Base-by-base conservation (phyloP, 2,113 vertebrate species). In the Pteruthius melanotis region DNA sequence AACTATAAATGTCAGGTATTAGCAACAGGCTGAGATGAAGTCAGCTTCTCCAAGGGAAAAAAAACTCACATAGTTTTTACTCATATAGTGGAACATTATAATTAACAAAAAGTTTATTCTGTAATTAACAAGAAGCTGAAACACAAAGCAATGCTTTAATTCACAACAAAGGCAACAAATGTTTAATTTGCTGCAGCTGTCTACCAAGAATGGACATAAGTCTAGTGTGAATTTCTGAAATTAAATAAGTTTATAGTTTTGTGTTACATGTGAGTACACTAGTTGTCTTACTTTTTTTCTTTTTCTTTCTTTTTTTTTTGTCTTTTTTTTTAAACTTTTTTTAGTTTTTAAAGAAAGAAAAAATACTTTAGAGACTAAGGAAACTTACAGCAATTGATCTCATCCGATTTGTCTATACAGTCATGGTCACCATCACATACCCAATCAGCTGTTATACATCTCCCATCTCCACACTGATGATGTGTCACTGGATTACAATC, bases 341-440 rank as follows among this genome's bases (percentile, higher is more conserved):
- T 37, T 6, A 21, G 12, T 20, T 81, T 35, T 42, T 30, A 60
- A 75, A 64, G 27, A 57, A 60, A 71, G 7, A 37, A 86, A 94
- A 40, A 40, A 20, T 19, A 69, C 83, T 83, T 78, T 10, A 45
- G 45, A 78, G n/a, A 80, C 69, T 13, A 72, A 89, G 65, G 20
- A 60, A 53, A 98, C 99, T 99, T 98, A 99, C 99, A 99, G 98
- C 99, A 99, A 94, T 99, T 99, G 87, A 97, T 96, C 96, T 99
- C 99, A 20, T 99, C 99, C 27, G 98, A 99, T 88, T 99, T 99
- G 96, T 99, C 99, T 85, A 96, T 83, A 81, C 99, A 99, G 97
- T 99, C 99, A 11, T 99, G 98, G 97, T 99, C 99, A 35, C 99
- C 99, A 17, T 99, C 99, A 89, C 99, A 99, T 57, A 99, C 97